Evolutionary conservation across 2,113 vertebrate genomes (phyloP), one percentile per base, ranked within the genome.

Genomic region (Tragulus kanchil): DNA sequence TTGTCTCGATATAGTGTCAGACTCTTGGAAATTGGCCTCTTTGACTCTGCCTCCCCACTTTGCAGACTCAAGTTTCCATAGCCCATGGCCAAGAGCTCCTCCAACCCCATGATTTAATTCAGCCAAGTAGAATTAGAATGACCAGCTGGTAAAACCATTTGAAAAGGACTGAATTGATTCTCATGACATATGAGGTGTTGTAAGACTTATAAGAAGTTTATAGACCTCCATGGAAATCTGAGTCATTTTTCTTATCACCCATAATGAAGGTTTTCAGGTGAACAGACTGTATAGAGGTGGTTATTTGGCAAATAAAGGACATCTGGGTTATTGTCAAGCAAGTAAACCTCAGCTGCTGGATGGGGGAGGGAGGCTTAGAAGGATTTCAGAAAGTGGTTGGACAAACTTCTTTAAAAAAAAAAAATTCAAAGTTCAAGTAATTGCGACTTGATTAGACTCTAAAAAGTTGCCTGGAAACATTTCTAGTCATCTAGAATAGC

Each of bases 101-200:
- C 95, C 96, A 98, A 64, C 11, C 0, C 59, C 65, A 82, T 98
- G 98, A 98, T 97, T 98, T 98, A 98, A 98, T 98, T 97, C 97
- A 98, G 96, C 97, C 96, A 94, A 93, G 97, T 94, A 98, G 97
- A 98, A 97, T 97, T 94, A 81, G 85, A 95, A 92, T 77, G 94
- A 98, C 96, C 98, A 98, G 98, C 98, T 99, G 98, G 97, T 98
- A 98, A 98, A 98, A 97, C 95, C 96, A 98, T 98, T 97, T 95
- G 62, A 86, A 97, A 95, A 97, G 45, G 94, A 73, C 98, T 96
- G 97, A 73, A 97, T 93, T 88, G 84, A 97, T 97, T 98, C 97
- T 98, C 94, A 93, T 98, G 97, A 92, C 97, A 94, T 36, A 36
- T 23, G 21, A 95, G 92, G 97, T 98, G 90, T 94, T 67, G 1